Base-by-base conservation (phyloP, 2,888 invertebrate species). In the Caenorhabditis auriculariae region DNA sequence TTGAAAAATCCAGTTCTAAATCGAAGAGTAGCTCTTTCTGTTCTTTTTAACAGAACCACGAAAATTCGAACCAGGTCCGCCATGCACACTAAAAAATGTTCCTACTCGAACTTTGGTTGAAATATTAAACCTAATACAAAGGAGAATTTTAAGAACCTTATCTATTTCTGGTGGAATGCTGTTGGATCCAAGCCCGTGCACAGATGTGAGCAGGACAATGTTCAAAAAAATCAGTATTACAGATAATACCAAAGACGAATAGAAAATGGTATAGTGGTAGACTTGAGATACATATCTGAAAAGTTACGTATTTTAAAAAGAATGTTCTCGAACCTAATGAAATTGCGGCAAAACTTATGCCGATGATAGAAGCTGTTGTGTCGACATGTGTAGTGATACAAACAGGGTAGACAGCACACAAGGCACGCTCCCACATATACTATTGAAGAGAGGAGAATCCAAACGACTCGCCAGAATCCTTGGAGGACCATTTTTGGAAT, bases 111-210 rank as follows among this genome's bases (percentile, higher is more conserved):
- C 19, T 12, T 21, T 2, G 15, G 28, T 12, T 45, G 7, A 26
- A n/a, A 15, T 12, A 9, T 12, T 3, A 17, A 3, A 2, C 26
- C 17, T 15, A 7, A n/a, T 4, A 7, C 17, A 3, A n/a, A 3
- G 5, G 44, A 44, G 12, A 12, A 26, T 17, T 19, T 7, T 37
- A 9, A 48, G n/a, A 17, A 77, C 76, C 45, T 65, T 54, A 50
- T 66, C 69, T 48, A 78, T 69, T 55, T 78, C 78, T 2, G 80
- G 80, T 15, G 78, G 76, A 29, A 77, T 60, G 7, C 54, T 60
- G 41, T 77, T 76, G 3, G 75, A 67, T 0, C 80, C 77, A 4
- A 78, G 32, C 0, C 72, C 63, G 29, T 80, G 80, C 6, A 77
- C 75, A 6, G 80, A 80, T 1, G 69, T 66, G 3, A 80, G 47